phyloP scores from a whole-genome alignment of 2,797 vertebrate genomes.

The Psittacula derbiana region DNA sequence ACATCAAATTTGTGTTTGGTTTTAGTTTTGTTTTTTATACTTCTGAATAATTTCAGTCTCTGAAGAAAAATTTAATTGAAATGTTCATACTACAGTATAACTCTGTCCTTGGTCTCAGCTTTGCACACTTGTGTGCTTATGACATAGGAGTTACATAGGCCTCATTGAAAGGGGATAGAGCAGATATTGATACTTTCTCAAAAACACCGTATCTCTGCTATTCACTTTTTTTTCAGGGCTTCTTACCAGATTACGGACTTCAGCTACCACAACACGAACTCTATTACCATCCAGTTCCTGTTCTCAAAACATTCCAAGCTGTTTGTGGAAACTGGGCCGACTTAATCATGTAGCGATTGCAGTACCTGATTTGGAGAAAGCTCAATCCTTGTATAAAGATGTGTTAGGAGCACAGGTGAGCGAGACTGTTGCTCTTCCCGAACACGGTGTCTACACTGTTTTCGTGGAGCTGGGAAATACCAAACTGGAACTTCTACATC shows the following conservation, averaged over 20 bases:
- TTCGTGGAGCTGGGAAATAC: conserved; percentile 96
- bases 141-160: not conserved
- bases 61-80: not conserved
- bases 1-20: not conserved
- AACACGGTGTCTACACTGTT: conserved; percentile 92
- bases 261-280: conserved; percentile 5
- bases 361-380: conserved; percentile 90
- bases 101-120: not conserved
- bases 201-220: not conserved
- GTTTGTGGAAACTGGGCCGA: conserved; percentile 89
- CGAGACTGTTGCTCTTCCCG: conserved; percentile 82
- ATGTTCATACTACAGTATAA: not conserved
- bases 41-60: not conserved
- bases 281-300: conserved; percentile 63
- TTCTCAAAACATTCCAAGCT: conserved; percentile 61
- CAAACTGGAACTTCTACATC: conserved; percentile 94
- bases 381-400: conserved; percentile 86
- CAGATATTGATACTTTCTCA: not conserved
- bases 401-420: conserved; percentile 90
- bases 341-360: conserved; percentile 94
- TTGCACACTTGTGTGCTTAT: not conserved
- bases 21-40: not conserved
- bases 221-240: conserved; percentile 72
- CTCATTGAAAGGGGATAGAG: not conserved
- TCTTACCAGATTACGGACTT: conserved; percentile 65